phyloP scores from a whole-genome alignment of 2,797 vertebrate genomes.

The Macropodus opercularis region DNA sequence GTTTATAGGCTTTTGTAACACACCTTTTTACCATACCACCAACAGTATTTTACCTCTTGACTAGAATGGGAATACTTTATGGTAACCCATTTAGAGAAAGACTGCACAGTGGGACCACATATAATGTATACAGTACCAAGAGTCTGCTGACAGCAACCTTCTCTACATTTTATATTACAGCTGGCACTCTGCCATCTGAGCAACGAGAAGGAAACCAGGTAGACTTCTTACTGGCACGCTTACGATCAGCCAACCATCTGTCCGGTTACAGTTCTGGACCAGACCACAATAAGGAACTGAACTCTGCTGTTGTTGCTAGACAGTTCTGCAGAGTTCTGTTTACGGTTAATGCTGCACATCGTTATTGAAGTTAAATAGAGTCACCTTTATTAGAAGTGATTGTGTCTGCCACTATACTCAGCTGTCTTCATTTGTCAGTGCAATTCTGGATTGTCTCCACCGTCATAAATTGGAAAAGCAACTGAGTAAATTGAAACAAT shows the following conservation, averaged over 20 bases:
- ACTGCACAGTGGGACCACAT: not conserved
- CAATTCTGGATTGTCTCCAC: not conserved
- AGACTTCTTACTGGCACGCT: conserved; percentile 33
- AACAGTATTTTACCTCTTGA: not conserved
- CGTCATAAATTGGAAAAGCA: not conserved
- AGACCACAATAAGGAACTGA: conserved; percentile 33
- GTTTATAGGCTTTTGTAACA: conserved; percentile 30
- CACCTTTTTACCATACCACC: conserved; percentile 24
- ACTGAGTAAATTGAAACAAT: not conserved
- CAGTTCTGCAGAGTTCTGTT: conserved; percentile 10
- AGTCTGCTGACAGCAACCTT: not conserved
- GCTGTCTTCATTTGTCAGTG: not conserved
- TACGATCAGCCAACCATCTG: conserved; percentile 40
- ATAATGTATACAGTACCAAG: not conserved
- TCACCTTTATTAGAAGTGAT: not conserved
- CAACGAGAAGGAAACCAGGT: conserved; percentile 16
- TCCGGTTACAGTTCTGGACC: conserved; percentile 13
- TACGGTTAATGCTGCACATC: not conserved
- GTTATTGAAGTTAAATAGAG: not conserved
- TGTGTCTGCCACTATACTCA: not conserved
- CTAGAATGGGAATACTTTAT: not conserved
- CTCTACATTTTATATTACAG: not conserved
- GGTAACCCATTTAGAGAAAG: not conserved
- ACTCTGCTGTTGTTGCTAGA: conserved; percentile 14
- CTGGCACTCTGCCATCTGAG: conserved; percentile 9